These are phyloP conservation scores for Phoebastria nigripes DNA, from an alignment of 2,797 vertebrate species.

Conservation along the genomic window DNA sequence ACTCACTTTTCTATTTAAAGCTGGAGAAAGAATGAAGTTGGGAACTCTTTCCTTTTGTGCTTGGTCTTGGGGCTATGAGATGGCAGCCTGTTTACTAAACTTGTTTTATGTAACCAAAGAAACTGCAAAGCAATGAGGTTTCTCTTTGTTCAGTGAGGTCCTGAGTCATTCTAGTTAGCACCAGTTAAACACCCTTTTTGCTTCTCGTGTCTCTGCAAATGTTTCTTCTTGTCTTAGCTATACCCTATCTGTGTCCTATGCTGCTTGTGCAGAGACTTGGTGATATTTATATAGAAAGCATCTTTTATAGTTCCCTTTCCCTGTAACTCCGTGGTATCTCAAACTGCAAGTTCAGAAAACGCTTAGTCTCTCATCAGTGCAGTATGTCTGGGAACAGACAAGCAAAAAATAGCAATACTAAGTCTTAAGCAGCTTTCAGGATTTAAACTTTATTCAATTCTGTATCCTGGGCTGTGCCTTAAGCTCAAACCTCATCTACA, in stretches of 20 bases:
- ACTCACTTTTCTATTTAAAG: background rate
- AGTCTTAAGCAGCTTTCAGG: background rate
- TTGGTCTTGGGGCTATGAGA: background rate
- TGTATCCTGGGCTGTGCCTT: background rate
- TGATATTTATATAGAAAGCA: fast-evolving
- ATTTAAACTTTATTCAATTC: background rate
- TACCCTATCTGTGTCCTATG: fast-evolving
- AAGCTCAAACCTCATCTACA: background rate
- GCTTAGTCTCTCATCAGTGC: background rate
- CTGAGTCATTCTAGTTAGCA: background rate
- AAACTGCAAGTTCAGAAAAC: background rate
- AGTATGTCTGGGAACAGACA: background rate
- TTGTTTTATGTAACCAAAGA: background rate
- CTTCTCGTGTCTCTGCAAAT: background rate
- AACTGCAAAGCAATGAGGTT: background rate
- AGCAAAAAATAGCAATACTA: background rate
- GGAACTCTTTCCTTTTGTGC: background rate
- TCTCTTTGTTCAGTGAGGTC: background rate
- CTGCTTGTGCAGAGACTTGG: background rate
- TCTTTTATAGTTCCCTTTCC: fast-evolving
- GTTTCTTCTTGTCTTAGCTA: background rate
- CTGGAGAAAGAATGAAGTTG: background rate
- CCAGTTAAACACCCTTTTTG: background rate
- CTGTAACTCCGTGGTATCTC: background rate
- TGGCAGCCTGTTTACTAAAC: background rate